A percentile compares a stretch with the other conserved stretches of the same genome.
Evolutionary conservation across 2,888 invertebrate species (phyloP).

Genomic region (Brassicogethes aeneus): DNA sequence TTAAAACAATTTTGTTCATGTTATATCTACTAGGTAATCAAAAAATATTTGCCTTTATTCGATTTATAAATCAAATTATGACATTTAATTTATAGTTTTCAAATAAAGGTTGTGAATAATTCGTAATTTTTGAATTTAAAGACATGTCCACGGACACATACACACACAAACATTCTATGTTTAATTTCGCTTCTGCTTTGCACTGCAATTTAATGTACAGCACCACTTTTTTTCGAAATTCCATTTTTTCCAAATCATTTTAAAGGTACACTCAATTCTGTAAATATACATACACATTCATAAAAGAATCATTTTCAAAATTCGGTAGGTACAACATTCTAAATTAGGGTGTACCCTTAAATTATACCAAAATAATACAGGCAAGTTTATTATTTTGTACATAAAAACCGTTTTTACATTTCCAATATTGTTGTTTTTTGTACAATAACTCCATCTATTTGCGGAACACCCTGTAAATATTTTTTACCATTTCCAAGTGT

Average conservation of each 20-base stretch:
- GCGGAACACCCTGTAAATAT: no score
- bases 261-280: no score
- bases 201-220: slow-evolving; percentile 31
- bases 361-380: no score
- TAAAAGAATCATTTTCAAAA: no score
- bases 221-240: slow-evolving; percentile 16
- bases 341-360: no score
- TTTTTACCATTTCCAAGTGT: no score
- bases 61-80: slow-evolving; percentile 21
- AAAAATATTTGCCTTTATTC: slow-evolving; percentile 21
- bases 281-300: no score
- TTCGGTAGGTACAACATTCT: no score
- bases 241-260: slow-evolving; percentile 5
- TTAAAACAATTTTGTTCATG: slow-evolving; percentile 11
- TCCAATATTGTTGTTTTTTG: no score
- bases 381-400: no score
- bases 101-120: slow-evolving; percentile 31
- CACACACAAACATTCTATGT: slow-evolving; percentile 39
- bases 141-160: slow-evolving; percentile 20
- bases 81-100: slow-evolving; percentile 24
- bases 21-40: slow-evolving; percentile 14
- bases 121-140: slow-evolving; percentile 4
- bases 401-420: no score
- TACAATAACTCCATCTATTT: no score
- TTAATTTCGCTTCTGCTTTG: slow-evolving; percentile 32